A percentile compares a stretch with the other conserved stretches of the same genome.
These are phyloP conservation scores for Chymomyza procnemis DNA, from an alignment of 2,888 invertebrate genomes.

Conservation along the genomic window DNA sequence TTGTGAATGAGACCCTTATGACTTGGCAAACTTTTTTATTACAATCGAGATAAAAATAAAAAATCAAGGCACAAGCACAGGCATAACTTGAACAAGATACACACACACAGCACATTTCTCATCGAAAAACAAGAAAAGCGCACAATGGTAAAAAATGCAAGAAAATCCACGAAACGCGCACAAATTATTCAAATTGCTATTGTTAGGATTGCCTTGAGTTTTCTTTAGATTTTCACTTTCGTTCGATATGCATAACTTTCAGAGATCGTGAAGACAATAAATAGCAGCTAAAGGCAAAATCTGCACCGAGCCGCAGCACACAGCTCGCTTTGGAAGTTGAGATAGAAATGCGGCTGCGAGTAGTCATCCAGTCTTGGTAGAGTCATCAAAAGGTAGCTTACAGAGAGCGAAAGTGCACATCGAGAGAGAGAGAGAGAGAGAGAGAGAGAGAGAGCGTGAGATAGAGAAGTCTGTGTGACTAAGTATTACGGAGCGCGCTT, in stretches of 20 bases:
- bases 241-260: constrained; percentile 11
- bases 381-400: constrained; percentile 24
- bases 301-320: not conserved
- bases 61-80: not conserved
- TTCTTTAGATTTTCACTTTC: constrained; percentile 65
- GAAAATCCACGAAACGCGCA: constrained; percentile 4
- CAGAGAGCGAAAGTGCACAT: constrained; percentile 68
- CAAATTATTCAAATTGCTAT: constrained; percentile 72
- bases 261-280: constrained; percentile 38
- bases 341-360: not conserved
- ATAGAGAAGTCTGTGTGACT: constrained; percentile 1
- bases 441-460: constrained; percentile 23
- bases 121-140: not conserved
- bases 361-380: not conserved
- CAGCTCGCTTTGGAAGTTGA: not conserved
- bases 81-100: not conserved
- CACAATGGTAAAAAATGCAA: not conserved
- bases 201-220: constrained; percentile 44
- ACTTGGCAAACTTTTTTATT: not conserved
- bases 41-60: not conserved
- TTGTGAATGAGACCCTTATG: too few species aligned
- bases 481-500: too few species aligned
- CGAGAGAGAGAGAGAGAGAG: constrained; percentile 9
- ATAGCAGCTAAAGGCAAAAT: not conserved
- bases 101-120: not conserved